A percentile compares a stretch with the other conserved stretches of the same genome.
These are phyloP conservation scores for Penaeus chinensis DNA, from an alignment of 1,140 invertebrate genomes.

Conservation along the genomic window DNA sequence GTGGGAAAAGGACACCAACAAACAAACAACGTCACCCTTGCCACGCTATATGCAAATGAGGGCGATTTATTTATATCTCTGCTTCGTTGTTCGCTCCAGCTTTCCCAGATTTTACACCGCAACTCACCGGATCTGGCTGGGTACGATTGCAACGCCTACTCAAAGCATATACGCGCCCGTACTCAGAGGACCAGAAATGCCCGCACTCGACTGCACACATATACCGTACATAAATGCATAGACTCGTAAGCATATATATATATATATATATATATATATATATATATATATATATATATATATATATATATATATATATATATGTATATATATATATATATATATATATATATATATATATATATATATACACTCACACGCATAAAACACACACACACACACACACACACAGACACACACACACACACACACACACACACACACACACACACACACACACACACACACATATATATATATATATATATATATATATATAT, in stretches of 20 bases:
- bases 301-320: no score
- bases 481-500: neutral
- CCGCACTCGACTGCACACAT: neutral
- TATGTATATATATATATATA: neutral
- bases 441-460: neutral
- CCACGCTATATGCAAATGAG: no score
- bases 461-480: neutral
- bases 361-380: neutral
- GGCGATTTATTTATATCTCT: no score
- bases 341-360: neutral
- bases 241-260: neutral
- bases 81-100: no score
- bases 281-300: no score
- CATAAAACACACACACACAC: neutral
- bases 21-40: no score
- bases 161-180: neutral
- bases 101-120: no score
- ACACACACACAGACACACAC: neutral
- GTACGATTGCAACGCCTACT: neutral
- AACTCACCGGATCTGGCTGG: no score
- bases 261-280: no score
- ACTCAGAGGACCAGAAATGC: neutral
- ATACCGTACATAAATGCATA: neutral
- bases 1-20: no score
- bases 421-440: neutral